Base-by-base conservation (phyloP, 2,888 invertebrate genomes). In the Andrena praecox region DNA sequence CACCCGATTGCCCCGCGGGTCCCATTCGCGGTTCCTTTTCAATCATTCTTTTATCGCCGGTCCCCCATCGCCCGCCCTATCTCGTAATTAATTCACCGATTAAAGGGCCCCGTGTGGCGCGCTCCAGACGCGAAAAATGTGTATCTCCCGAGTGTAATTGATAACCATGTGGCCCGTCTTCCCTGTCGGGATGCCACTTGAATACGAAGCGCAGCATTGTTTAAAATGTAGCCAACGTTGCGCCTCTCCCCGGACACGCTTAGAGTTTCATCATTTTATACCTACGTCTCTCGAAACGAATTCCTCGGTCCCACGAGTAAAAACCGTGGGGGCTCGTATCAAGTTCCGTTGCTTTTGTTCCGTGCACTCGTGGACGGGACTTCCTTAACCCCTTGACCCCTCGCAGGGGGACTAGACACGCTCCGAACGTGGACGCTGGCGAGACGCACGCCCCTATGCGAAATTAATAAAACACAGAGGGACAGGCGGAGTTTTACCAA, bases 1-100 rank as follows among this genome's bases (percentile, higher is more conserved):
- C 54, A 59, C 56, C 12, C 54, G 64, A 72, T 67, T 10, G 67
- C 29, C 16, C 10, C 33, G 48, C 10, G 35, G 35, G 10, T 31
- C 54, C 59, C 48, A 29, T 2, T 12, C 60, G 59, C 35, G 52
- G 63, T 48, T 71, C 35, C 52, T 33, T 77, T 66, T 52, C 66
- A 70, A 76, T 80, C 52, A 7, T 24, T 42, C 52, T 12, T 59
- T 70, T 64, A 50, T 52, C 54, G 24, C 16, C 12, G 42, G 24
- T 6, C 48, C 27, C 50, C 33, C 50, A 27, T 42, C 8, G 27
- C 2, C 16, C 33, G 0, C 7, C 10, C 16, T 10, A 33, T 35
- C 8, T 7, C 59, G 24, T 77, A 72, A 73, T 77, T 77, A 80
- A 77, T 77, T 72, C 33, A 29, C 4, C 68, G 80, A 50, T 63